These are phyloP conservation scores for Salpingus planirostris DNA, from an alignment of 2,888 invertebrate species.

Conservation along the genomic window DNA sequence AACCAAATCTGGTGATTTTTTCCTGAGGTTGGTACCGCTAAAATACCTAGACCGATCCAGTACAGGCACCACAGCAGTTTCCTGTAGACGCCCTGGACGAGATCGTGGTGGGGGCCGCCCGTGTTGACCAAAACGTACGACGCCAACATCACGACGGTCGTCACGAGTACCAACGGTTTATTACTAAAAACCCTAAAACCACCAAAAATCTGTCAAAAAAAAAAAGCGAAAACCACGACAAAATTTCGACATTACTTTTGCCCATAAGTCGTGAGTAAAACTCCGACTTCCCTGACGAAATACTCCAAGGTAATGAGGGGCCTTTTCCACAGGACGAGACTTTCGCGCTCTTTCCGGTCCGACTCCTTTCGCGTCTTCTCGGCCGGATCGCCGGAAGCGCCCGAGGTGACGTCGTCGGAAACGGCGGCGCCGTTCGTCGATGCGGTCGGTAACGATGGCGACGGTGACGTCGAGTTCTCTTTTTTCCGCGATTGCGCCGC, in stretches of 20 bases:
- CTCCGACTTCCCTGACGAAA: slow-evolving; percentile 63
- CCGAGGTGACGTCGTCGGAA: slow-evolving; percentile 9
- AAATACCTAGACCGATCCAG: slow-evolving; percentile 38
- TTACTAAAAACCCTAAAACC: too few relatives aligned
- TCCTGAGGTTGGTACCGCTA: too few relatives aligned
- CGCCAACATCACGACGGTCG: slow-evolving; percentile 44
- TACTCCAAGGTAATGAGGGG: slow-evolving; percentile 74
- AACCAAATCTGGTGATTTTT: slow-evolving; percentile 2
- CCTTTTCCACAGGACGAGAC: slow-evolving; percentile 70
- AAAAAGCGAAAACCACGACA: too few relatives aligned
- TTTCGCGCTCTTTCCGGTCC: slow-evolving; percentile 52
- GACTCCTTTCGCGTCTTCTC: slow-evolving; percentile 34
- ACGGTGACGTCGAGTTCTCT: slow-evolving; percentile 28
- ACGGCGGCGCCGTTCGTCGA: slow-evolving; percentile 24
- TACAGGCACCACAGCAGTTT: slow-evolving; percentile 38
- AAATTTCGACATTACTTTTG: slow-evolving; percentile 53
- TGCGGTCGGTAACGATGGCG: slow-evolving; percentile 15
- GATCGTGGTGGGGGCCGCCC: slow-evolving; percentile 56
- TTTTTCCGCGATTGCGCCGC: slow-evolving; percentile 41
- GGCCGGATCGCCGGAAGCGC: slow-evolving; percentile 14
- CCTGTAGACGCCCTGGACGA: slow-evolving; percentile 46
- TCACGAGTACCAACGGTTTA: slow-evolving; percentile 41
- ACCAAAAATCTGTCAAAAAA: slow-evolving; percentile 49
- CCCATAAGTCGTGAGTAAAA: slow-evolving; percentile 51
- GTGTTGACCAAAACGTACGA: slow-evolving; percentile 49